These are phyloP conservation scores for Morpho helenor DNA, from an alignment of 2,888 invertebrate genomes.

Conservation along the genomic window DNA sequence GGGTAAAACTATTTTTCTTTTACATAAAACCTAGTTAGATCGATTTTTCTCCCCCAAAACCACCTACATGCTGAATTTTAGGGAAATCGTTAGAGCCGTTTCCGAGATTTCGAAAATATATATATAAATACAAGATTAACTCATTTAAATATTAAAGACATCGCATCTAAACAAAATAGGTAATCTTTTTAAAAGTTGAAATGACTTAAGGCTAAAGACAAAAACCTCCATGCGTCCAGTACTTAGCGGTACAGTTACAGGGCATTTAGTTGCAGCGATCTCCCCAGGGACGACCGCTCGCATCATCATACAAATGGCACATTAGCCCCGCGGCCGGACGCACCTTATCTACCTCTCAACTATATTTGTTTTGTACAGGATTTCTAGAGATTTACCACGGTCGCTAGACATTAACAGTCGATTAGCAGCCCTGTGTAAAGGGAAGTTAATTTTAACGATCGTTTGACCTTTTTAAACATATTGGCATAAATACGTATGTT, in stretches of 20 bases:
- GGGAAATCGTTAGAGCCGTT: too few relatives aligned
- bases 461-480: slow-evolving; percentile 20
- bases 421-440: slow-evolving; percentile 74
- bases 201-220: too few relatives aligned
- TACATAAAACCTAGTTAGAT: too few relatives aligned
- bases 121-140: too few relatives aligned
- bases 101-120: too few relatives aligned
- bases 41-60: too few relatives aligned
- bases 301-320: slow-evolving; percentile 78
- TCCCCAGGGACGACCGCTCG: slow-evolving; percentile 34
- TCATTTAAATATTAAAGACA: too few relatives aligned
- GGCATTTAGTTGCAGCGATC: slow-evolving; percentile 38
- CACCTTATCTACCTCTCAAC: slow-evolving; percentile 75
- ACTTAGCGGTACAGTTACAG: slow-evolving; percentile 24
- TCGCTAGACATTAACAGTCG: slow-evolving; percentile 64
- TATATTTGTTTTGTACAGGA: slow-evolving; percentile 74
- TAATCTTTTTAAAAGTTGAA: too few relatives aligned
- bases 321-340: slow-evolving; percentile 67
- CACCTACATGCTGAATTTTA: too few relatives aligned
- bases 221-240: not conserved
- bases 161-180: too few relatives aligned
- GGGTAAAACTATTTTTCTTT: too few relatives aligned
- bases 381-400: slow-evolving; percentile 76
- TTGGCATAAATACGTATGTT: too few relatives aligned
- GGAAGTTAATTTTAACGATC: slow-evolving; percentile 61